Conservation (phyloP, 2,888 invertebrate species). For the Drosophila cognata region DNA sequence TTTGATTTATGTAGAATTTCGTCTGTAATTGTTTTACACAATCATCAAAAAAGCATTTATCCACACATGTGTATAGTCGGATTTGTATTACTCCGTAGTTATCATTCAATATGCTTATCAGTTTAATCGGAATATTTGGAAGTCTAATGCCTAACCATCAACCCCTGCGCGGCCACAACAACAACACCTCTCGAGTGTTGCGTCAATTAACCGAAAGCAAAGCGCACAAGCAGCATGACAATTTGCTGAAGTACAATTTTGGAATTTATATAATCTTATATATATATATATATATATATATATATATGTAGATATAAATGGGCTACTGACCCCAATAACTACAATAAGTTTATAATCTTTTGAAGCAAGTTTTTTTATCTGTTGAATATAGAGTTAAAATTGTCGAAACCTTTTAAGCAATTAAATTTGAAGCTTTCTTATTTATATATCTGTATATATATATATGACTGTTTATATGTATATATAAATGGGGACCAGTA, state of each 20-base stretch:
- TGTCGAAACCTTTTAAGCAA: background rate
- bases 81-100: background rate
- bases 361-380: constrained; percentile 1
- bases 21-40: background rate
- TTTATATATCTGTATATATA: background rate
- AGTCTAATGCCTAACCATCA: constrained; percentile 28
- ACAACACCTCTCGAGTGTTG: background rate
- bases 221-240: constrained; percentile 43
- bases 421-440: background rate
- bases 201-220: constrained; percentile 22
- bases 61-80: background rate
- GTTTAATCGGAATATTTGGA: constrained; percentile 26
- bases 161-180: background rate
- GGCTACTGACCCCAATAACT: no score
- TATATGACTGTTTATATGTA: background rate
- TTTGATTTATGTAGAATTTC: background rate
- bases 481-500: background rate
- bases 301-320: background rate
- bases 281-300: background rate
- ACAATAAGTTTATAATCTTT: background rate
- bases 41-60: constrained; percentile 6
- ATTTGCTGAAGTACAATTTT: constrained; percentile 1
- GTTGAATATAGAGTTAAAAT: background rate
- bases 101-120: constrained; percentile 41
- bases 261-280: background rate